Evolutionary conservation across 2,888 invertebrate species (phyloP), one percentile per base, ranked within the genome.

Genomic region (Pterobdella sp.): DNA sequence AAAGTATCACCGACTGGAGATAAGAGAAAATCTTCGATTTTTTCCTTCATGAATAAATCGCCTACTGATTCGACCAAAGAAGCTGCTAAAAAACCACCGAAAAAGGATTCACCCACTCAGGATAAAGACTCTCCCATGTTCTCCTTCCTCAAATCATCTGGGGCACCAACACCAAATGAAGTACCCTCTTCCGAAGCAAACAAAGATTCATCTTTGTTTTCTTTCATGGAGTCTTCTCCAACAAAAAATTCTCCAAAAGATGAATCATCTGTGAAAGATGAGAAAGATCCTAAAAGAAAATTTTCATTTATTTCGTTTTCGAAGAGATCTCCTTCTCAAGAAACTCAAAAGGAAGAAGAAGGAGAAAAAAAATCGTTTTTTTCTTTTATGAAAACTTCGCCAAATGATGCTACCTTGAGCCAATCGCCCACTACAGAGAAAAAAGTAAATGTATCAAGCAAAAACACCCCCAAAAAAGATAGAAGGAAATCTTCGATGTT

Each of bases 401-500:
- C n/a, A n/a, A n/a, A n/a, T n/a, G n/a, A n/a, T n/a, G n/a, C n/a
- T n/a, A n/a, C n/a, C n/a, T n/a, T n/a, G n/a, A n/a, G n/a, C n/a
- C n/a, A n/a, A n/a, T n/a, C n/a, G n/a, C n/a, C n/a, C n/a, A n/a
- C 60, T 56, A 4, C 60, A 22, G n/a, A 56, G 14, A 22, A 56
- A 26, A 7, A 22, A 56, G n/a, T 3, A 26, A 26, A 56, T 4
- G 4, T 22, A 56, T 56, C 60, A 22, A n/a, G n/a, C 60, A 56
- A 56, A 22, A 22, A 22, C 60, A 18, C 60, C 26, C 60, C 60
- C 18, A n/a, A 22, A n/a, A 22, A 56, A 22, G 3, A 3, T 26
- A 56, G 26, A 22, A 7, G 60, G n/a, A 56, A 56, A 56, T 56
- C 60, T 56, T 56, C 60, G 10, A n/a, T 56, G 60, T 56, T 56